phyloP scores from a whole-genome alignment of 2,113 vertebrate species.

The Lasiurus borealis region DNA sequence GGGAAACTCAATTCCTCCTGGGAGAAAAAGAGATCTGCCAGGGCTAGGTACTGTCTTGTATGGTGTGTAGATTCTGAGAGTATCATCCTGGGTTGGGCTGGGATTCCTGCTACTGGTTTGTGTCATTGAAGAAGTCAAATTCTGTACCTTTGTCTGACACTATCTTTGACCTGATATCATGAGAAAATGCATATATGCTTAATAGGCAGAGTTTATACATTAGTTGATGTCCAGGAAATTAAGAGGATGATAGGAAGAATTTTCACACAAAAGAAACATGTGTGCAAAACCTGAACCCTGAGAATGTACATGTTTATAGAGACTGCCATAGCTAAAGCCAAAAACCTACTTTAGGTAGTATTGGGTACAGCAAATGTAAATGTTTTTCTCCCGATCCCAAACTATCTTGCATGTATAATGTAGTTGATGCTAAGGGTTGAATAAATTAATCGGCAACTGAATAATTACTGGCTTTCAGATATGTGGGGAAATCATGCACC shows the following conservation, averaged over 20 bases:
- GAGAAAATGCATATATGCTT: not conserved
- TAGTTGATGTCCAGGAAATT: not conserved
- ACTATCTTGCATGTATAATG: not conserved
- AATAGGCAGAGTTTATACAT: not conserved
- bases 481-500: not conserved
- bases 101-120: not conserved
- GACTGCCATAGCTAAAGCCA: not conserved
- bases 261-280: constrained; percentile 19
- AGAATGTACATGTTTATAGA: not conserved
- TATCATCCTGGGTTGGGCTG: not conserved
- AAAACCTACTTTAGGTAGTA: not conserved
- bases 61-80: not conserved
- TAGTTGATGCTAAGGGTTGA: not conserved
- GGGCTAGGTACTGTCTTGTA: not conserved
- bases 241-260: not conserved
- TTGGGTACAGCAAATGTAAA: not conserved
- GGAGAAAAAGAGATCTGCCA: not conserved
- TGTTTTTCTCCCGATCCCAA: not conserved
- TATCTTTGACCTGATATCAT: not conserved
- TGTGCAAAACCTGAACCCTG: not conserved
- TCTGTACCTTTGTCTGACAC: not conserved
- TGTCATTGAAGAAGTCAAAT: not conserved
- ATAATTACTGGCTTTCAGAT: not conserved
- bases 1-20: not conserved
- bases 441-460: not conserved